A percentile compares a stretch with the other conserved stretches of the same genome.
phyloP scores from a whole-genome alignment of 2,797 vertebrate species.

The Spizella passerina region DNA sequence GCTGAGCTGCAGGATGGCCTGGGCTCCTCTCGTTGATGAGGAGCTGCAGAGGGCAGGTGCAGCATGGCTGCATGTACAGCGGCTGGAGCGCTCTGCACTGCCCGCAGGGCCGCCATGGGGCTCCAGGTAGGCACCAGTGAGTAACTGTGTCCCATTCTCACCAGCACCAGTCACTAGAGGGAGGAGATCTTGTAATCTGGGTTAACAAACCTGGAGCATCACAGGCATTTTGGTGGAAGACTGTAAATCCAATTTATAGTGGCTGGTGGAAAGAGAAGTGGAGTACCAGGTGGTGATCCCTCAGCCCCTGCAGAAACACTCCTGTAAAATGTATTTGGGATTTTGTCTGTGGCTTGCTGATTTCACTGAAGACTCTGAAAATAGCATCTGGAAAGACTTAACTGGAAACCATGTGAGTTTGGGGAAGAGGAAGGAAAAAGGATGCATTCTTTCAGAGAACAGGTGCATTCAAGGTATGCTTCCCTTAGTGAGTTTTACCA shows the following conservation, averaged over 20 bases:
- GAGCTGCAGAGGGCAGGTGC: not conserved
- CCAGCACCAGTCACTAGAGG: not conserved
- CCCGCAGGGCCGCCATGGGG: not conserved
- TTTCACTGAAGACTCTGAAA: not conserved
- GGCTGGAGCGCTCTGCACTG: not conserved
- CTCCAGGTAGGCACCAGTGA: not conserved
- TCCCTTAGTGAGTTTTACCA: not conserved
- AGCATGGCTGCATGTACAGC: rapidly evolving
- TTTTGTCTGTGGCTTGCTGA: not conserved
- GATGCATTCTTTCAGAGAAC: not conserved
- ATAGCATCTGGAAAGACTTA: not conserved
- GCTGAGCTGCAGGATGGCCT: rapidly evolving
- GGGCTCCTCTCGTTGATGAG: rapidly evolving
- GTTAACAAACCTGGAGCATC: not conserved
- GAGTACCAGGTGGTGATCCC: not conserved
- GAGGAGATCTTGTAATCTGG: not conserved
- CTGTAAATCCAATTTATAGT: not conserved
- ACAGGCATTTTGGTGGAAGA: not conserved
- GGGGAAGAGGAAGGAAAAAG: not conserved
- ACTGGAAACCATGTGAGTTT: not conserved
- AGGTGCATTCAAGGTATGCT: not conserved
- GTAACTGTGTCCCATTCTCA: not conserved
- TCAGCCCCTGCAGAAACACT: not conserved
- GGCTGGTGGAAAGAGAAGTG: not conserved
- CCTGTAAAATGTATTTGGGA: not conserved